Base-by-base conservation (phyloP, 2,888 invertebrate species). In the Keiferia lycopersicella region DNA sequence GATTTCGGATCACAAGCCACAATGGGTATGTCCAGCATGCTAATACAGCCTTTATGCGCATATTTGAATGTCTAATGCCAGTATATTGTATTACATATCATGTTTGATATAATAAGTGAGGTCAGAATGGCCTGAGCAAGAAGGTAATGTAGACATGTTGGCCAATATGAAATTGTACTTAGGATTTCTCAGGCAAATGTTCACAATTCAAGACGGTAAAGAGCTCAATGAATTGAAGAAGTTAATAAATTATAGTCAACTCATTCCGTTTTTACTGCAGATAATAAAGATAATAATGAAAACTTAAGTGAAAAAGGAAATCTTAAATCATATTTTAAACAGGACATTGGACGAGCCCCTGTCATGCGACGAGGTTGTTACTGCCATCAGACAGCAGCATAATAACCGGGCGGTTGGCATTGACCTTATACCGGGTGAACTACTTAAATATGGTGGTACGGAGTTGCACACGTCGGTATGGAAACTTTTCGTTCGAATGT, bases 1-100 rank as follows among this genome's bases (percentile, higher is more conserved):
- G 88, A 88, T 84, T 87, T 83, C 77, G 82, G 81, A 86, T 83
- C 86, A 84, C 82, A 84, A 80, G 78, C 83, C 79, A 83, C 88
- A 83, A 83, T 82, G 78, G 81, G 78, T 79, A 83, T 84, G 87
- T 80, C 83, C 77, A 73, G 77, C 83, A 84, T 85, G 82, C 79
- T 86, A 86, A 87, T 86, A 76, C 70, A 63, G 73, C 68, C 78
- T 80, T 80, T 82, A 80, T 83, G 84, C 78, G 83, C 83, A 85
- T 87, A 86, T 76, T 81, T 87, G 80, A 86, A 86, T 86, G 75
- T 74, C 68, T 81, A 83, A 84, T 81, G 75, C 72, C 64, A 66
- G 73, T 75, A 76, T 68, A 75, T 77, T 30, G 60, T 66, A 76
- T 53, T 76, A 75, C 75, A 73, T 66, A 68, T 69, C 16, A 53